These are phyloP conservation scores for Ptiloglossa arizonensis DNA, from an alignment of 1,140 invertebrate species.

Conservation along the genomic window DNA sequence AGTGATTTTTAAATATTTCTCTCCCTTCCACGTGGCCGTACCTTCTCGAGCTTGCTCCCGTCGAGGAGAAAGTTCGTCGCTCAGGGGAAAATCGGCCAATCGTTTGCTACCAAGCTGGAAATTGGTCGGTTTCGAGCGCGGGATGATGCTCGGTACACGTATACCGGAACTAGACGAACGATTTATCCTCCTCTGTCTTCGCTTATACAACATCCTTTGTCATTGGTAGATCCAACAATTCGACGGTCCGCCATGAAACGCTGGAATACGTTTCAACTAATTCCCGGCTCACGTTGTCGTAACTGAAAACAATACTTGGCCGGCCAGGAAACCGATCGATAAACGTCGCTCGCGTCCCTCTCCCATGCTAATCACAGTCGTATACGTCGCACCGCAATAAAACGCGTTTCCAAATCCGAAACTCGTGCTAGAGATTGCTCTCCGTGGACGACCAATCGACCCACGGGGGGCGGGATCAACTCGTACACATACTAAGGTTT, in stretches of 20 bases:
- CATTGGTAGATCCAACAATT: background rate
- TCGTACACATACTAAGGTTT: no score
- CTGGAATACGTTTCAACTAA: slow-evolving; percentile 12
- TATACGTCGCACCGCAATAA: background rate
- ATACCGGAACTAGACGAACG: background rate
- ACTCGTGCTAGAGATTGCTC: background rate
- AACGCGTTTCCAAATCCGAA: slow-evolving; percentile 1
- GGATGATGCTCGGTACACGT: background rate
- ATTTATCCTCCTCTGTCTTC: background rate
- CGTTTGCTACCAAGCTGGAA: slow-evolving; percentile 41
- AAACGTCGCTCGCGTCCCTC: slow-evolving; percentile 4
- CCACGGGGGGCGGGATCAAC: background rate
- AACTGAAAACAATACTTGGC: background rate
- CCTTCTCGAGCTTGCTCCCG: slow-evolving; percentile 5
- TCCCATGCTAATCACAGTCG: slow-evolving; percentile 19
- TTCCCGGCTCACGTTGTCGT: background rate
- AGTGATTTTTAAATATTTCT: slow-evolving; percentile 58
- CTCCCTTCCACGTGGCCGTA: background rate
- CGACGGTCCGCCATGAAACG: background rate
- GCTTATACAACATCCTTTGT: background rate
- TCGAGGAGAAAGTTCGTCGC: slow-evolving; percentile 59
- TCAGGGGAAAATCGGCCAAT: slow-evolving; percentile 51
- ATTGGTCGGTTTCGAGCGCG: slow-evolving; percentile 15
- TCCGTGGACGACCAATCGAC: background rate
- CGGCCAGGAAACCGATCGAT: slow-evolving; percentile 13